phyloP scores from a whole-genome alignment of 2,888 invertebrate species.

The Myopa tessellatipennis region DNA sequence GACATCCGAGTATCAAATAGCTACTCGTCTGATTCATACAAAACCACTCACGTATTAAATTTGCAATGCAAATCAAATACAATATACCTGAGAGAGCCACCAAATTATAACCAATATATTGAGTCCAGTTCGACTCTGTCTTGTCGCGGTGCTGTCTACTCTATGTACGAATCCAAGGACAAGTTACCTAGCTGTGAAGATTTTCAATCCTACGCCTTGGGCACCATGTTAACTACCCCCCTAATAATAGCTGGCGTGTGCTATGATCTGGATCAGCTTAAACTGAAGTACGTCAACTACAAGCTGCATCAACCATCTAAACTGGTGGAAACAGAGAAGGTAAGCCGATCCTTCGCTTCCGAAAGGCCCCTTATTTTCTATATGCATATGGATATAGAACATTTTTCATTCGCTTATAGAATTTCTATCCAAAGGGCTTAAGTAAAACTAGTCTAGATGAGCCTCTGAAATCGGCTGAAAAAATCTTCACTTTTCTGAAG shows the following conservation, averaged over 20 bases:
- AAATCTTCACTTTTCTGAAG: slow-evolving; percentile 10
- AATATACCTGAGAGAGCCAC: background rate
- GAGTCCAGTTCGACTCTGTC: background rate
- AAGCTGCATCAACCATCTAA: background rate
- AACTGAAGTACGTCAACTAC: slow-evolving; percentile 21
- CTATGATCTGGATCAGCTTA: slow-evolving; percentile 9
- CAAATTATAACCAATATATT: background rate
- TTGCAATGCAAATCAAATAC: background rate
- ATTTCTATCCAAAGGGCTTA: slow-evolving; percentile 3
- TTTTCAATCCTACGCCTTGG: slow-evolving; percentile 16
- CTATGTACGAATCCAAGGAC: slow-evolving; percentile 12
- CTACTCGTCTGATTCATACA: background rate
- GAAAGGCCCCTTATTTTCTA: background rate
- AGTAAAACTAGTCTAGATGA: background rate
- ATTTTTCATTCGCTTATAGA: background rate
- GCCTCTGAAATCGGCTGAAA: background rate
- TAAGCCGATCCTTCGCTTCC: background rate
- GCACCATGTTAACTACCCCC: background rate
- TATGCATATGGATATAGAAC: too few species aligned
- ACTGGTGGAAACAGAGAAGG: background rate
- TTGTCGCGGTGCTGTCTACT: background rate
- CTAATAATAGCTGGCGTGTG: slow-evolving; percentile 27
- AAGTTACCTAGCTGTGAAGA: slow-evolving; percentile 4
- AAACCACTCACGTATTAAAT: background rate
- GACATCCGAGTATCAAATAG: background rate